Percentiles rank a stretch among this genome's conserved stretches.
Conservation (phyloP, 2,797 vertebrate species). For the Pantherophis vulpinus region DNA sequence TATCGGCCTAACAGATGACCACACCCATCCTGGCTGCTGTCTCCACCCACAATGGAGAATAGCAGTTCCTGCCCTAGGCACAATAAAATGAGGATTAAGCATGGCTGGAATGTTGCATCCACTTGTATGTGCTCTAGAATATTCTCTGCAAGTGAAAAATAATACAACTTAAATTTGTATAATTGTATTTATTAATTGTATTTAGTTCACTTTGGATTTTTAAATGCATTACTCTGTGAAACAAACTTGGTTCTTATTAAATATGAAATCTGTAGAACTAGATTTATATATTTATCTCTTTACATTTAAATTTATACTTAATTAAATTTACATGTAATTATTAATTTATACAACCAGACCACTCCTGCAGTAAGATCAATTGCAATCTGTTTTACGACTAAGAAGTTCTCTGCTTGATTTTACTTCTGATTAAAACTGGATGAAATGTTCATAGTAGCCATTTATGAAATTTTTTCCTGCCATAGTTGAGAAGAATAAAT, state of each 20-base stretch:
- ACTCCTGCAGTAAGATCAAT: background rate
- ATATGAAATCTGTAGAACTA: background rate
- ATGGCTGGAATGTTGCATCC: background rate
- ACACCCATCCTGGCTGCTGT: too few relatives aligned
- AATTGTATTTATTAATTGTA: background rate
- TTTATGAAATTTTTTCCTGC: background rate
- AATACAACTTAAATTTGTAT: background rate
- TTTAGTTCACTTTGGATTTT: background rate
- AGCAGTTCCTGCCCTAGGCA: constrained; percentile 10
- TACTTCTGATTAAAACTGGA: background rate
- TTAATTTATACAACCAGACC: background rate
- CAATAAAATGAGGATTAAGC: background rate
- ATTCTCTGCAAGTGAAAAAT: background rate
- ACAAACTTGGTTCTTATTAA: background rate
- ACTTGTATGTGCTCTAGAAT: background rate
- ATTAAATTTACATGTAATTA: background rate
- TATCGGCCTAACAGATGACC: too few relatives aligned
- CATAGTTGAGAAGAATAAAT: background rate
- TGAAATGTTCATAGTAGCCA: background rate
- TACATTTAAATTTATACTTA: background rate
- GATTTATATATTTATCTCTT: background rate
- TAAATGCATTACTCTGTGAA: background rate
- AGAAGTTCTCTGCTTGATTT: background rate
- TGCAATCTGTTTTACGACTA: background rate
- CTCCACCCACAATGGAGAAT: too few relatives aligned